Base-by-base conservation (phyloP, 2,888 invertebrate genomes). In the Cheilosia grossa region DNA sequence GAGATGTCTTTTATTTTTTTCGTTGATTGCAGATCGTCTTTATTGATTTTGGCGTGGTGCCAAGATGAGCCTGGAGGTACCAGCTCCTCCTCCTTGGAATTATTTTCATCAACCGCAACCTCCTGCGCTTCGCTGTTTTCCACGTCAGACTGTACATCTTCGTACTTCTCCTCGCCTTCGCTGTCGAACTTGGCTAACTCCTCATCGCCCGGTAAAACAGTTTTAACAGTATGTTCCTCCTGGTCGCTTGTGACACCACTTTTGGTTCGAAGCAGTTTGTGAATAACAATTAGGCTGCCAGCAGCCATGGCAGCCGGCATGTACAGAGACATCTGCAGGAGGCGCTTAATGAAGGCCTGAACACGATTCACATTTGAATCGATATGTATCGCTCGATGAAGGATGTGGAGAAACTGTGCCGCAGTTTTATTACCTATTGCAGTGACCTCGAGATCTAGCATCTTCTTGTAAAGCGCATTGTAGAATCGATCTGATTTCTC, bases 401-500 rank as follows among this genome's bases (percentile, higher is more conserved):
- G 92, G 74, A 99, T 94, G 89, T 97, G 98, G 87, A 99, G 93
- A 87, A 98, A 94, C 87, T 98, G 94, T 0, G 97, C 95, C 0
- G 96, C 95, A 13, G 94, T 94, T 91, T 94, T 94, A 10, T 93
- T 92, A 15, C 92, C 92, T 74, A 91, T 88, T n/a, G 90, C 90
- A 5, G 93, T 93, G 73, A 97, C 91, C 73, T 96, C 95, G 0
- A 96, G 93, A 90, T 97, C 97, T 0, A 96, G 91, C 74, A 99
- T 91, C 90, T 98, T 98, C 24, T 95, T 94, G 90, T 99, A 99
- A 42, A 99, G 93, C 0, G 98, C 96, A 80, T 95, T 94, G 92
- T 98, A 99, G 92, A 95, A 98, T 0, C 92, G 90, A 88, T 92
- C 92, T 0, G 90, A 88, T 70, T 92, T 91, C 63, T 90, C 91